phyloP scores from a whole-genome alignment of 2,888 invertebrate genomes.

The Caenorhabditis virilis region DNA sequence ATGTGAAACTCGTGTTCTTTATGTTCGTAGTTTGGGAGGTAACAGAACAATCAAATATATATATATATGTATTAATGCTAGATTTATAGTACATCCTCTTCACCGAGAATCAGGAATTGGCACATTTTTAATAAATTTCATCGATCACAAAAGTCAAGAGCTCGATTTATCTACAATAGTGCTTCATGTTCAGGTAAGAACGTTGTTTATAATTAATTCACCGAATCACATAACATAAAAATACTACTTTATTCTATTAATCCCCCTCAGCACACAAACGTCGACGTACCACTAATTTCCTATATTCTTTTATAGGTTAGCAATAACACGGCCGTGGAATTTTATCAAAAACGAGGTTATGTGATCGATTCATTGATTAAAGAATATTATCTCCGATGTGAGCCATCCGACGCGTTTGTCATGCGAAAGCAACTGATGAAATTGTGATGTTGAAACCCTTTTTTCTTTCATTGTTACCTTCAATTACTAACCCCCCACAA shows the following conservation, averaged over 20 bases:
- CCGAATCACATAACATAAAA: too few species aligned
- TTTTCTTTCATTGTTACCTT: too few species aligned
- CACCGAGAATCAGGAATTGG: conserved; percentile 38
- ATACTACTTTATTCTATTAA: too few species aligned
- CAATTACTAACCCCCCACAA: too few species aligned
- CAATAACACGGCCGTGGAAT: conserved; percentile 32
- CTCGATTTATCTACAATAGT: conserved; percentile 15
- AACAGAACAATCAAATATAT: too few species aligned
- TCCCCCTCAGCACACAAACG: too few species aligned
- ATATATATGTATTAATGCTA: too few species aligned
- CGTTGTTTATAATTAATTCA: too few species aligned
- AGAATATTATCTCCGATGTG: conserved; percentile 33
- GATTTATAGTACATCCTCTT: conserved; percentile 36
- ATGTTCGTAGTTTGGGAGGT: conserved; percentile 41
- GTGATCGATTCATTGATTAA: conserved; percentile 5
- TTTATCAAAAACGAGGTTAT: conserved; percentile 39
- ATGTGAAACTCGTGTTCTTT: conserved; percentile 14
- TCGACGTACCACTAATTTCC: not conserved
- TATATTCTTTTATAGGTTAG: conserved; percentile 15
- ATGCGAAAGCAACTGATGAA: too few species aligned
- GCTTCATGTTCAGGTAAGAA: conserved; percentile 39
- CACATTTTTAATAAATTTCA: conserved; percentile 24
- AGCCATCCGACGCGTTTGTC: conserved; percentile 29
- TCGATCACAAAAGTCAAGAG: conserved; percentile 18
- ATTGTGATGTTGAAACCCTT: too few species aligned